These are phyloP conservation scores for Ormyrus pomaceus DNA, from an alignment of 2,888 invertebrate species.

Conservation along the genomic window DNA sequence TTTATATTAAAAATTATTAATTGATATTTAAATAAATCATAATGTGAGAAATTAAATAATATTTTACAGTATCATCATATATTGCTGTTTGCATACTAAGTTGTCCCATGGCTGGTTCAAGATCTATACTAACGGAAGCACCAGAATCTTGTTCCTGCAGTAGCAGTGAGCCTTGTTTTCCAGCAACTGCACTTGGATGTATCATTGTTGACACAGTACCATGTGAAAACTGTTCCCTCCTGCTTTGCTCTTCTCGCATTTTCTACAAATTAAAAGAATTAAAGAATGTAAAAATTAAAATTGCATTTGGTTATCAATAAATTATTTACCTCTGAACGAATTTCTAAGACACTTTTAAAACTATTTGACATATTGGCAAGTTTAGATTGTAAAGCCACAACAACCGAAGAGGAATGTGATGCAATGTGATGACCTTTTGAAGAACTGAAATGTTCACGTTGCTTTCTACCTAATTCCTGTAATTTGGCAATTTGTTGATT, in stretches of 20 bases:
- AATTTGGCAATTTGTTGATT: slow-evolving; percentile 98
- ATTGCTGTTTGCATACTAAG: slow-evolving; percentile 72
- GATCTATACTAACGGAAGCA: slow-evolving; percentile 86
- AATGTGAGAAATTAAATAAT: slow-evolving; percentile 26
- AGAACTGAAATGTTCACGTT: slow-evolving; percentile 77
- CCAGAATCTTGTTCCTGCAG: slow-evolving; percentile 71
- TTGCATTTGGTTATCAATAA: no score
- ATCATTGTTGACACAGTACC: slow-evolving; percentile 80
- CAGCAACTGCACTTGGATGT: slow-evolving; percentile 80
- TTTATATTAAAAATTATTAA: slow-evolving; percentile 16
- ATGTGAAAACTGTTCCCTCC: slow-evolving; percentile 94
- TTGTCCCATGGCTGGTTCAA: slow-evolving; percentile 80
- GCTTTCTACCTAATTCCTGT: slow-evolving; percentile 87
- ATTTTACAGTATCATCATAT: slow-evolving; percentile 69
- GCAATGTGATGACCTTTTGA: slow-evolving; percentile 86
- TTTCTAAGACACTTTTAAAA: slow-evolving; percentile 98
- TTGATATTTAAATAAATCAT: slow-evolving; percentile 14
- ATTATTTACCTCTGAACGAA: slow-evolving; percentile 88
- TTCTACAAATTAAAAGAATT: slow-evolving; percentile 78
- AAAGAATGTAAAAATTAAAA: slow-evolving; percentile 5
- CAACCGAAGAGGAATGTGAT: slow-evolving; percentile 95
- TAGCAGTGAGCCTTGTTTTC: slow-evolving; percentile 74
- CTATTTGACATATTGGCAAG: slow-evolving; percentile 97
- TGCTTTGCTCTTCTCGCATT: slow-evolving; percentile 94
- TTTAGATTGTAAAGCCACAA: slow-evolving; percentile 93